Evolutionary conservation across 2,888 invertebrate genomes (phyloP).

Genomic region (Copidosoma aretas): DNA sequence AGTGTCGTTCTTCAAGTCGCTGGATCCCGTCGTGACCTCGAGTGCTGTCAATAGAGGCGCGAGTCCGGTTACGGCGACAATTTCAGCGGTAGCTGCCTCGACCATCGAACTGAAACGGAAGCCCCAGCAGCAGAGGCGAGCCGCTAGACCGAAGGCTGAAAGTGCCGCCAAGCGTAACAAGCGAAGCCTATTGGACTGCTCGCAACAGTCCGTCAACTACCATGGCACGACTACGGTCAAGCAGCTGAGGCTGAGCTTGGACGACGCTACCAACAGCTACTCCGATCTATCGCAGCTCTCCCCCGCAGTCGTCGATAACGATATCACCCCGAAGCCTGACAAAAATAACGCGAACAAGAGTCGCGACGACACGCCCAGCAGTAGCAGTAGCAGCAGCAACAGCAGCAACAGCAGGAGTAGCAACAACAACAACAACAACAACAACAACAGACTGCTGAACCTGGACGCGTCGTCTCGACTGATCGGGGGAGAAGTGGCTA

Average conservation of each 20-base stretch:
- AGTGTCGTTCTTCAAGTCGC: conserved; percentile 56
- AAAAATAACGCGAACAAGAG: neutral
- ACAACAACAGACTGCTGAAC: neutral
- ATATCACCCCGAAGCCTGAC: neutral
- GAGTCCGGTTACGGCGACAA: conserved; percentile 56
- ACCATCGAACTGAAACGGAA: conserved; percentile 29
- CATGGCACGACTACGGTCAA: conserved; percentile 41
- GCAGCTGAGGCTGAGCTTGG: conserved; percentile 50
- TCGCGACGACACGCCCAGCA: neutral
- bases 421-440: neutral
- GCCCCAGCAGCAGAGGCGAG: conserved; percentile 42
- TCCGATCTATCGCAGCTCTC: conserved; percentile 49
- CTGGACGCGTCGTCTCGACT: neutral
- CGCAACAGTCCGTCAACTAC: conserved; percentile 36
- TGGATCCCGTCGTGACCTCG: conserved; percentile 56
- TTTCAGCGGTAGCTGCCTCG: neutral
- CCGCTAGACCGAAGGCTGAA: conserved; percentile 44
- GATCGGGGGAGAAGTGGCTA: neutral
- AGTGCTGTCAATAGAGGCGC: conserved; percentile 58
- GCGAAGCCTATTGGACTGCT: conserved; percentile 37
- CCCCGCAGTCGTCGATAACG: conserved; percentile 43
- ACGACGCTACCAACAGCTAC: conserved; percentile 57
- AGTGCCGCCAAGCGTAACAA: conserved; percentile 17
- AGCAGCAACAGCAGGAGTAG: neutral
- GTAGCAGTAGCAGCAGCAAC: neutral